Evolutionary conservation across 2,113 vertebrate species (phyloP).

Genomic region (Tetrao urogallus): DNA sequence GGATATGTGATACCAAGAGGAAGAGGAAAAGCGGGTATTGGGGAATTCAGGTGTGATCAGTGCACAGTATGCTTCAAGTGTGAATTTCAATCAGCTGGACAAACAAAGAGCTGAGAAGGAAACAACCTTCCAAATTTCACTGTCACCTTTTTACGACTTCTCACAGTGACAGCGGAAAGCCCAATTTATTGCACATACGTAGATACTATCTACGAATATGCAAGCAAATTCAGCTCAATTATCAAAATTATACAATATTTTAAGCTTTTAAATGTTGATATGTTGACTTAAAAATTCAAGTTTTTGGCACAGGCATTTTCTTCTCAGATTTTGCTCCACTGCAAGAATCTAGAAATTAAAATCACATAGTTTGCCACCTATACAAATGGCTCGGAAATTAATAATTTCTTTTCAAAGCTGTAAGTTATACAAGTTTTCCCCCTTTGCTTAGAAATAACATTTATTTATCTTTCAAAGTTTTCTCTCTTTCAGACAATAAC

Average conservation of each 20-base stretch:
- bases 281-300: neutral
- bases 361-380: neutral
- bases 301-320: neutral
- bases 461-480: neutral
- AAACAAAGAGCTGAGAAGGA: neutral
- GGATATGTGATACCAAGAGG: neutral
- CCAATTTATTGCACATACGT: neutral
- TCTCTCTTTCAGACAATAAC: neutral
- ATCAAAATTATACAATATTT: neutral
- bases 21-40: neutral
- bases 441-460: neutral
- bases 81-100: neutral
- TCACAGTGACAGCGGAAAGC: neutral
- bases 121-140: neutral
- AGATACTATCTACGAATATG: neutral
- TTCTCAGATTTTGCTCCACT: neutral
- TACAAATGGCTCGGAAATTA: neutral
- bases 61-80: neutral
- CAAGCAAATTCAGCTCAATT: neutral
- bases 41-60: neutral
- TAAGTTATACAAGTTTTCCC: neutral
- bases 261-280: neutral
- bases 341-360: neutral
- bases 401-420: neutral
- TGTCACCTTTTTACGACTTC: neutral